Conservation (phyloP, 2,797 vertebrate genomes). For the Aphelocoma californica region DNA sequence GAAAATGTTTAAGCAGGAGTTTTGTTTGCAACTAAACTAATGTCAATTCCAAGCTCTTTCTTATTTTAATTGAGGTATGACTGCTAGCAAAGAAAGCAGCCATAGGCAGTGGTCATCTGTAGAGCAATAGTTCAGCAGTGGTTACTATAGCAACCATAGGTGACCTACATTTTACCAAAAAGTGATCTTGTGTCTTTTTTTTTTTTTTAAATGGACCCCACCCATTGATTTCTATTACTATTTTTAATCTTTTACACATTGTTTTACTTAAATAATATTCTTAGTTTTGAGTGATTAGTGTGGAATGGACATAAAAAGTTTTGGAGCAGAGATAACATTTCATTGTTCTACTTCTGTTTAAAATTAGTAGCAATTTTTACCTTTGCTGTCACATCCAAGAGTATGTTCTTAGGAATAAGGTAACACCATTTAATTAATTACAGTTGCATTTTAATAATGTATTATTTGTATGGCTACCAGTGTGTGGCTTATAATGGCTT, state of each 20-base stretch:
- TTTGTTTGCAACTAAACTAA: not conserved
- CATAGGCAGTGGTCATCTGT: conserved; percentile 28
- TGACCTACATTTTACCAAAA: conserved; percentile 47
- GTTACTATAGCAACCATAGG: conserved; percentile 33
- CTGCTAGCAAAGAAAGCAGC: not conserved
- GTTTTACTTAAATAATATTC: not conserved
- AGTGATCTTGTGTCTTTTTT: not conserved
- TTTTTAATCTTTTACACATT: not conserved
- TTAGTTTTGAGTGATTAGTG: not conserved
- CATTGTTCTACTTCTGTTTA: not conserved
- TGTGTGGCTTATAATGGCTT: not conserved
- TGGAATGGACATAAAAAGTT: not conserved
- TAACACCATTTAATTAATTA: not conserved
- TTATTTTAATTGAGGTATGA: not conserved
- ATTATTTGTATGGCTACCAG: not conserved
- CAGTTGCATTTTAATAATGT: not conserved
- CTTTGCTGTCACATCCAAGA: not conserved
- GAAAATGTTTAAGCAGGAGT: not conserved
- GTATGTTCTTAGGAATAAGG: not conserved
- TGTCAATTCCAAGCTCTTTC: not conserved
- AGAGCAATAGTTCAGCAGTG: conserved; percentile 26
- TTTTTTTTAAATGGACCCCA: not conserved
- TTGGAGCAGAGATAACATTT: not conserved
- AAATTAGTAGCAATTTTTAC: not conserved
- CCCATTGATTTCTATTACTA: not conserved